Base-by-base conservation (phyloP, 2,888 invertebrate genomes). In the Megamerina dolium region DNA sequence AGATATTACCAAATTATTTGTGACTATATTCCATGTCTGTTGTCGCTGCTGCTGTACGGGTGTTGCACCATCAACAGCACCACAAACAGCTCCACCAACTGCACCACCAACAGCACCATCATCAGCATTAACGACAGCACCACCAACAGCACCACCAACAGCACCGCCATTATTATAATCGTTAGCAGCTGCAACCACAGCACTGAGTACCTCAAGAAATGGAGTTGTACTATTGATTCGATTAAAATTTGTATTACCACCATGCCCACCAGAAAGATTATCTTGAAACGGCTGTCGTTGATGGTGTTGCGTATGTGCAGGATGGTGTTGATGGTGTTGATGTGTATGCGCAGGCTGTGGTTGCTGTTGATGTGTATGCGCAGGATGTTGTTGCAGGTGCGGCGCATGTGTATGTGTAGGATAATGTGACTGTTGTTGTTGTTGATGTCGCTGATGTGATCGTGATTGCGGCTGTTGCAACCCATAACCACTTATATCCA, bases 221-320 rank as follows among this genome's bases (percentile, higher is more conserved):
- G 58, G 55, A 44, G 57, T 59, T 23, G 37, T 34, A 17, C 30
- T 42, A 37, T 55, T 60, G 54, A 63, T n/a, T n/a, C n/a, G n/a
- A n/a, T n/a, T n/a, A n/a, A n/a, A n/a, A n/a, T n/a, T n/a, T n/a
- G 26, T 51, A 46, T 53, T 56, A 41, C 35, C 51, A 36, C 44
- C 33, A 9, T 42, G 16, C 51, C 38, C 46, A 54, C 41, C 57
- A 52, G 60, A 59, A n/a, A 59, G 61, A 53, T 63, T 59, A 29
- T 38, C 31, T 37, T 56, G 51, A 23, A 50, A 55, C 26, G 54
- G 49, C n/a, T 47, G 45, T 16, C 49, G 43, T 14, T 38, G 30
- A 8, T 42, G 38, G 4, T 49, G 44, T 5, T 42, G 45, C 12
- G 37, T 17, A 23, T 23, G 23, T 8, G 23, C 23, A 23, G 23